A percentile compares a stretch with the other conserved stretches of the same genome.
These are phyloP conservation scores for Phaenicophaeus curvirostris DNA, from an alignment of 2,797 vertebrate species.

Conservation along the genomic window DNA sequence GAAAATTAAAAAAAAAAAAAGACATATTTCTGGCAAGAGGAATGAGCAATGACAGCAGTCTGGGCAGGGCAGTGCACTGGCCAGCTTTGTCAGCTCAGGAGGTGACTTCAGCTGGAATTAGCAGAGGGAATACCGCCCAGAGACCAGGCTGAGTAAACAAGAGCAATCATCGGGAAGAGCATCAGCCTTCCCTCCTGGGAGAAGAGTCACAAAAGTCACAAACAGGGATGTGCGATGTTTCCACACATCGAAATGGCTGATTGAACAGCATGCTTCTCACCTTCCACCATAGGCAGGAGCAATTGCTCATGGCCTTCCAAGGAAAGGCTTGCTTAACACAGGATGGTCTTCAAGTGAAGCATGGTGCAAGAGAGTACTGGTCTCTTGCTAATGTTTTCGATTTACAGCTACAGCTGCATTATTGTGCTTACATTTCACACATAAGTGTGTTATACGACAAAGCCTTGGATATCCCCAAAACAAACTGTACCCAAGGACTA, in stretches of 20 bases:
- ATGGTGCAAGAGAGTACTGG: neutral
- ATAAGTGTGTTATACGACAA: neutral
- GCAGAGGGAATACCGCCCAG: conserved; percentile 28
- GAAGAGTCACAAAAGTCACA: neutral
- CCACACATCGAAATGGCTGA: neutral
- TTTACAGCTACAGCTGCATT: neutral
- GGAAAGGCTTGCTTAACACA: neutral
- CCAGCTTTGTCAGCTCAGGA: conserved; percentile 57
- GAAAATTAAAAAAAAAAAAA: neutral
- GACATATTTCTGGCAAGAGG: conserved; percentile 13
- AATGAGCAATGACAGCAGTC: conserved; percentile 61
- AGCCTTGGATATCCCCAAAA: conserved; percentile 1
- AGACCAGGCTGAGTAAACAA: conserved; percentile 36
- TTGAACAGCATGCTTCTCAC: neutral
- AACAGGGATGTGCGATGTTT: neutral
- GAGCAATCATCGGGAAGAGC: rapidly evolving
- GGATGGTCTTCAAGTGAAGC: neutral
- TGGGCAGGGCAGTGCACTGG: conserved; percentile 11
- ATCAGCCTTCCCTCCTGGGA: neutral
- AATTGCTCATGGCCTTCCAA: neutral
- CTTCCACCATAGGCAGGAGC: rapidly evolving
- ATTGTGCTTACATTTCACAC: neutral
- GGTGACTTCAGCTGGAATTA: conserved; percentile 66
- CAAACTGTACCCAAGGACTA: neutral
- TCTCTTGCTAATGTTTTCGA: neutral